Conservation (phyloP, 2,888 invertebrate species). For the Stenichneumon culpator region DNA sequence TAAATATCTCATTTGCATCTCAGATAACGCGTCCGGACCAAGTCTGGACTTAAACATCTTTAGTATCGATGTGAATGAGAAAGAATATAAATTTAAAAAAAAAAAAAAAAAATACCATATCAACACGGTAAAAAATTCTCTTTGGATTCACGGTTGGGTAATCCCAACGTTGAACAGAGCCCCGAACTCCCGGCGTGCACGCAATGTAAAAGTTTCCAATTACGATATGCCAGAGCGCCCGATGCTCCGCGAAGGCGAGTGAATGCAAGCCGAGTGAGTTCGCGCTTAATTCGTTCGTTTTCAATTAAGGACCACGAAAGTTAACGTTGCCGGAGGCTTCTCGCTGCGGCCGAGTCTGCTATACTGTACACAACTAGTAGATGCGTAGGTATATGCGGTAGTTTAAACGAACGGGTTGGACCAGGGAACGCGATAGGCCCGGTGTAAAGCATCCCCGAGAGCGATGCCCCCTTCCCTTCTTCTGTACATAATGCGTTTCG, state of each 20-base stretch:
- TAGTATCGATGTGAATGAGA: constrained; percentile 1
- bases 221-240: constrained; percentile 66
- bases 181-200: constrained; percentile 60
- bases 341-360: constrained; percentile 34
- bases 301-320: constrained; percentile 75
- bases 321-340: constrained; percentile 56
- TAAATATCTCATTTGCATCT: constrained; percentile 34
- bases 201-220: constrained; percentile 78
- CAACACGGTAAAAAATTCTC: constrained; percentile 72
- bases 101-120: constrained; percentile 32
- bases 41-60: neutral
- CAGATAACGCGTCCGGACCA: neutral
- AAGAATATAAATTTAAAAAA: neutral
- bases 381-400: constrained; percentile 9
- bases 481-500: constrained; percentile 24
- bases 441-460: constrained; percentile 54
- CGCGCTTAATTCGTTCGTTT: constrained; percentile 70
- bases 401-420: constrained; percentile 46
- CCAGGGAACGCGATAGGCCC: constrained; percentile 49
- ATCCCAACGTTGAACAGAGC: constrained; percentile 51
- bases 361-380: neutral
- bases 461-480: constrained; percentile 9
- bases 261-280: constrained; percentile 19
- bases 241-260: constrained; percentile 24
- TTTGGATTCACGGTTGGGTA: constrained; percentile 74